These are phyloP conservation scores for Dipodomys ordii DNA, from an alignment of 2,113 vertebrate genomes.

Conservation along the genomic window DNA sequence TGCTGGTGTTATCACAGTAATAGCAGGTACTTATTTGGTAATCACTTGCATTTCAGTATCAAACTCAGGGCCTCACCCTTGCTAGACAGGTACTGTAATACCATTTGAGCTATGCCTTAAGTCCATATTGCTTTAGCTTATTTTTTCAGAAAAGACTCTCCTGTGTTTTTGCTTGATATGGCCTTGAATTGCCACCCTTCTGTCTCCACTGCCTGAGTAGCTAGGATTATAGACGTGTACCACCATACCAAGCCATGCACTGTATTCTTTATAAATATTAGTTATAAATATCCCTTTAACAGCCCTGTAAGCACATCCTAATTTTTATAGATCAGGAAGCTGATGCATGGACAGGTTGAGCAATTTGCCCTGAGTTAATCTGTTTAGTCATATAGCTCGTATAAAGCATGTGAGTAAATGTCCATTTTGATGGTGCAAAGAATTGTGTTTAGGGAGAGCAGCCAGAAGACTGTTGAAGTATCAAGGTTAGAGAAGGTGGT, in stretches of 20 bases:
- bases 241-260: not conserved
- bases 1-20: constrained; percentile 21
- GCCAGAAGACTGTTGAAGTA: constrained; percentile 26
- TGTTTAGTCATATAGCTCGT: constrained; percentile 3
- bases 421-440: constrained; percentile 8
- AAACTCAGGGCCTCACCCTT: too few species aligned
- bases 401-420: constrained; percentile 29
- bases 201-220: too few species aligned
- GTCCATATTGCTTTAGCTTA: too few species aligned
- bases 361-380: constrained; percentile 48
- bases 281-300: constrained; percentile 30
- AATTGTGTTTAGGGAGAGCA: constrained; percentile 36
- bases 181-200: too few species aligned
- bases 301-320: not conserved
- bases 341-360: constrained; percentile 3
- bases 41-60: constrained; percentile 30
- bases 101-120: too few species aligned
- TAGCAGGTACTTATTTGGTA: constrained; percentile 22
- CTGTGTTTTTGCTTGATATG: too few species aligned
- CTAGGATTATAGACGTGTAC: too few species aligned
- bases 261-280: constrained; percentile 39
- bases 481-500: constrained; percentile 28
- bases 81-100: too few species aligned
- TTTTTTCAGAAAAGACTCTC: too few species aligned
- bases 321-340: constrained; percentile 46